A percentile compares a stretch with the other conserved stretches of the same genome.
Evolutionary conservation across 2,113 vertebrate species (phyloP).

Genomic region (Rhinoptilus africanus): DNA sequence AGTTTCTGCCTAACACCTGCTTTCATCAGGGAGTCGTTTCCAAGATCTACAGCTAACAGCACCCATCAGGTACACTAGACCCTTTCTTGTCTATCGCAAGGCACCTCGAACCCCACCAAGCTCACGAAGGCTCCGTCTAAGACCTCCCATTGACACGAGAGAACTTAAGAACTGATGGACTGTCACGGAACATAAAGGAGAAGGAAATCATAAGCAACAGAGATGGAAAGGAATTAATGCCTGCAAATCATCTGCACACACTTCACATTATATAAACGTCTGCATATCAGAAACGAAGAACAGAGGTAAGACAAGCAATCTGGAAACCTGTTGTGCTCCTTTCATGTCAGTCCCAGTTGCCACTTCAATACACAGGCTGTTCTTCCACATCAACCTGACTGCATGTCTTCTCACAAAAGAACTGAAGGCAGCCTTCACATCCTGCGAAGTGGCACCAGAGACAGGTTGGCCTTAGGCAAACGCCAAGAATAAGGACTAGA

Average conservation of each 20-base stretch:
- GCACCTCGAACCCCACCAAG: neutral
- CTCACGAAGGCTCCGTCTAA: neutral
- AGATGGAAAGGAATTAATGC: neutral
- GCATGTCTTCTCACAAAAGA: neutral
- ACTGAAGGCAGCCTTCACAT: neutral
- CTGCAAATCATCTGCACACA: neutral
- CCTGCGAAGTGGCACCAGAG: neutral
- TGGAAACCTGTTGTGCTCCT: neutral
- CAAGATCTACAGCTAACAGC: neutral
- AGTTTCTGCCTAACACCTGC: neutral
- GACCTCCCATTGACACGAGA: neutral
- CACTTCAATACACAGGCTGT: neutral
- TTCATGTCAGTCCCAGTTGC: constrained; percentile 10
- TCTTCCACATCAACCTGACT: neutral
- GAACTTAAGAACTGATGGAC: neutral
- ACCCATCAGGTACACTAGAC: neutral
- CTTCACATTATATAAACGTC: neutral
- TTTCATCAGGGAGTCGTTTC: neutral
- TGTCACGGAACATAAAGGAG: neutral
- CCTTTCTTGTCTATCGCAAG: neutral
- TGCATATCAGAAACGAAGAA: fast-evolving
- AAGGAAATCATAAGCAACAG: neutral
- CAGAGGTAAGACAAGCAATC: constrained; percentile 3
- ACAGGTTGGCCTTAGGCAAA: constrained; percentile 30
- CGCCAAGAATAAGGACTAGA: neutral